These are phyloP conservation scores for Andrena flavipes DNA, from an alignment of 2,888 invertebrate genomes.

Conservation along the genomic window DNA sequence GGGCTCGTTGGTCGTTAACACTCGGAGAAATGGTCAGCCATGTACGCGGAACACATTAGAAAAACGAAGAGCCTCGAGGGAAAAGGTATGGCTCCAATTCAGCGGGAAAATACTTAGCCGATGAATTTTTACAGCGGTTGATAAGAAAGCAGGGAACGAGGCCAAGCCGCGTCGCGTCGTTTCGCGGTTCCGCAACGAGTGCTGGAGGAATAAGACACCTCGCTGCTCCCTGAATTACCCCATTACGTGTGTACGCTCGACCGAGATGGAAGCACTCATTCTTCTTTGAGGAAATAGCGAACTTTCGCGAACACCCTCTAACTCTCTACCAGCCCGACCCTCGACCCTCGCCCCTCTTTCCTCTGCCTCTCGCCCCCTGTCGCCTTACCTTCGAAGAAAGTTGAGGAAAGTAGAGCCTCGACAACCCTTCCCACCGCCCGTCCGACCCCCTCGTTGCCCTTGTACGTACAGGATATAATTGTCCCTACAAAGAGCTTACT, in stretches of 20 bases:
- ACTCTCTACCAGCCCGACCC: conserved; percentile 1
- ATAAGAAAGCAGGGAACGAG: not conserved
- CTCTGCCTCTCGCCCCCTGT: conserved; percentile 8
- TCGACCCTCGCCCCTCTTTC: conserved; percentile 8
- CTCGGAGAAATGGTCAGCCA: not conserved
- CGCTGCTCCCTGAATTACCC: conserved; percentile 24
- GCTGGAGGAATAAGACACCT: conserved; percentile 15
- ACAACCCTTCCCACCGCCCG: conserved; percentile 26
- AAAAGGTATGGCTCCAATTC: not conserved
- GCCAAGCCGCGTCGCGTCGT: not conserved
- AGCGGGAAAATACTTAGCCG: not conserved
- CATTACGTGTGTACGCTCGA: conserved; percentile 21
- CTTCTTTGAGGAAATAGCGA: conserved; percentile 48
- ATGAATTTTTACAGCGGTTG: not conserved
- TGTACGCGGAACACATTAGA: too few species aligned
- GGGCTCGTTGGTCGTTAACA: not conserved
- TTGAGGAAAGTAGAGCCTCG: conserved; percentile 50
- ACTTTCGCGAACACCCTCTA: conserved; percentile 45
- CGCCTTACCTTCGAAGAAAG: conserved; percentile 52
- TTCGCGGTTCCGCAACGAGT: conserved; percentile 8
- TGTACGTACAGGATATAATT: conserved; percentile 60
- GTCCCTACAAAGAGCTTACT: conserved; percentile 66
- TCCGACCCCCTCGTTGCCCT: conserved; percentile 28
- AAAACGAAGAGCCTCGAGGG: too few species aligned
- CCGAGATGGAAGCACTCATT: conserved; percentile 23